Percentiles rank a stretch among this genome's conserved stretches.
Evolutionary conservation across 2,888 invertebrate genomes (phyloP).

Genomic region (Syritta pipiens): DNA sequence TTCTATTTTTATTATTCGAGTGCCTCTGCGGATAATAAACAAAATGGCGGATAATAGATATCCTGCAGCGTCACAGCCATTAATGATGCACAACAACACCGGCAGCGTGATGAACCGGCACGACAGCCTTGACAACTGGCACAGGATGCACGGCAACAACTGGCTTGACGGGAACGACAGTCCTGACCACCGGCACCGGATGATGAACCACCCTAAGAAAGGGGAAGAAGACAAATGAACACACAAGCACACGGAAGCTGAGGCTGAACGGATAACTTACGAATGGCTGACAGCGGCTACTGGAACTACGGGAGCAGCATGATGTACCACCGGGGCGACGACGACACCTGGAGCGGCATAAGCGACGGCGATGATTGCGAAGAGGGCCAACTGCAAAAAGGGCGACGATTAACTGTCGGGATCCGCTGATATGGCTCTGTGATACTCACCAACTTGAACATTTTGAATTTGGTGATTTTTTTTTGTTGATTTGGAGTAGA

Average conservation of each 20-base stretch:
- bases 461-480: conserved; percentile 71
- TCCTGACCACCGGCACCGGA: conserved; percentile 77
- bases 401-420: conserved; percentile 21
- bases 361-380: conserved; percentile 74
- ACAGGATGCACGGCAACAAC: conserved; percentile 70
- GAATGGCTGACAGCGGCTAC: conserved; percentile 70
- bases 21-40: conserved; percentile 12
- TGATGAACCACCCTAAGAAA: conserved; percentile 75
- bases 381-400: conserved; percentile 75
- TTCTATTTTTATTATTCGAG: conserved; percentile 15
- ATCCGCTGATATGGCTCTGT: background rate
- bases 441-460: conserved; percentile 79
- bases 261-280: conserved; percentile 34
- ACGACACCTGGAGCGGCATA: conserved; percentile 77
- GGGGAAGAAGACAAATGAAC: background rate
- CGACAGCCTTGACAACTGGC: conserved; percentile 73
- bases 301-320: conserved; percentile 65
- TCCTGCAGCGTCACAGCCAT: conserved; percentile 10
- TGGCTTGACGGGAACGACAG: conserved; percentile 73
- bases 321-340: conserved; percentile 77
- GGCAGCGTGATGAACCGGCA: conserved; percentile 77
- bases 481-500: conserved; percentile 22
- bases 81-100: conserved; percentile 76
- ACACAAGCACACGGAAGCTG: no score
- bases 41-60: conserved; percentile 22